These are phyloP conservation scores for Cephus spinipes DNA, from an alignment of 2,888 invertebrate genomes.

Conservation along the genomic window DNA sequence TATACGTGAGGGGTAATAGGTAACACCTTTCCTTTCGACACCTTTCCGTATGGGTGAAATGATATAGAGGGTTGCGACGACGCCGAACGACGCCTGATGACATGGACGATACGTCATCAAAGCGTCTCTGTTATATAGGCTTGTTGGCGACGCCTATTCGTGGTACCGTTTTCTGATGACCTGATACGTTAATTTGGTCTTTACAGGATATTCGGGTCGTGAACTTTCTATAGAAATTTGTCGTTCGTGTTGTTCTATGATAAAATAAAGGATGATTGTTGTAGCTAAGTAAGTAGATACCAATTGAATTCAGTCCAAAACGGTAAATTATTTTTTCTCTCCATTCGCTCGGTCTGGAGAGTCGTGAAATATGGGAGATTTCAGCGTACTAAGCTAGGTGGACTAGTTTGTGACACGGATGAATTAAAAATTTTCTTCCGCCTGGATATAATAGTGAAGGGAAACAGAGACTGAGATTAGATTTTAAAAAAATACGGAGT, in stretches of 20 bases:
- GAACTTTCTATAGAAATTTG: background rate
- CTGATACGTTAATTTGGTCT: background rate
- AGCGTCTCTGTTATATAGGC: background rate
- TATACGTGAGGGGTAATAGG: constrained; percentile 25
- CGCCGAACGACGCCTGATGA: background rate
- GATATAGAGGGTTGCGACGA: background rate
- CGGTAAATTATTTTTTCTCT: background rate
- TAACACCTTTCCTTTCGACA: constrained; percentile 18
- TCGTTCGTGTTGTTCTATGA: background rate
- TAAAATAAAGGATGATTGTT: no score
- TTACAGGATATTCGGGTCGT: background rate
- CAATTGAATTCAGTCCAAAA: no score
- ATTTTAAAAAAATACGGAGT: constrained; percentile 20
- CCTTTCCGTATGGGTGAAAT: background rate
- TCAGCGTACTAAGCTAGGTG: background rate
- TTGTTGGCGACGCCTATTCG: background rate
- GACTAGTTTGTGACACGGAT: background rate
- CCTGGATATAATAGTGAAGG: background rate
- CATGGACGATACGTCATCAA: background rate
- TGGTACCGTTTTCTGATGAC: background rate
- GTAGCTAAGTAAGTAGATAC: no score
- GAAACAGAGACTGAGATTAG: background rate
- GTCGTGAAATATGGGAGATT: background rate
- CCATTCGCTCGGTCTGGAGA: background rate
- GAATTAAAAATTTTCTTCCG: background rate